Base-by-base conservation (phyloP, 2,797 vertebrate species). In the Nyctalus aviator region DNA sequence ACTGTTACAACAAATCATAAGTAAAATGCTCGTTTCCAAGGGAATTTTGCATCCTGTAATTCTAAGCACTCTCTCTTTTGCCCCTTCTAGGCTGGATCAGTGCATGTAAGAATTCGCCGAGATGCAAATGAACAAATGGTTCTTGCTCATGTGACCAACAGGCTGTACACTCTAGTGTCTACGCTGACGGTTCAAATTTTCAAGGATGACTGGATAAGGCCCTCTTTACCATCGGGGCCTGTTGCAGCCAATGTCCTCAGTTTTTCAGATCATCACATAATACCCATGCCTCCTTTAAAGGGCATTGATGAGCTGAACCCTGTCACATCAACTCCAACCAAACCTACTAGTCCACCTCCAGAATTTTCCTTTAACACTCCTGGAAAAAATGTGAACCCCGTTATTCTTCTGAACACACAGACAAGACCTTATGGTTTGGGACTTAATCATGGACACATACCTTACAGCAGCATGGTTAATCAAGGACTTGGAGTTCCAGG, bases 71-170 rank as follows among this genome's bases (percentile, higher is more conserved):
- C 81, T 94, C 1, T 90, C 94, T 96, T 96, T 96, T 95, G 6
- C 81, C 75, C 46, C 93, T 96, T 94, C 83, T 97, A 99, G 99
- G 99, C 99, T 32, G 99, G 99, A 93, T 99, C 99, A 4, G 98
- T 99, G 30, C 99, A 99, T 3, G 99, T 99, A 25, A 99, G 99
- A 84, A 99, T 99, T 96, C 99, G 99, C 91, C 98, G 99, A 41
- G 99, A 99, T 48, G 99, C 99, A 37, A 99, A 99, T 64, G 99
- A 99, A 97, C 99, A 99, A 97, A 99, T 99, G 98, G 99, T 99
- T 20, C 98, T 99, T 97, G 99, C 99, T 79, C 99, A 99, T 59
- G 99, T 99, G 97, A 99, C 99, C 96, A 99, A 99, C 97, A 99
- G 99, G 1, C 98, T 99, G 9, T 98, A 98, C 96, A 98, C 99